A percentile compares a stretch with the other conserved stretches of the same genome.
phyloP scores from a whole-genome alignment of 2,797 vertebrate species.

The Danio albolineatus region DNA sequence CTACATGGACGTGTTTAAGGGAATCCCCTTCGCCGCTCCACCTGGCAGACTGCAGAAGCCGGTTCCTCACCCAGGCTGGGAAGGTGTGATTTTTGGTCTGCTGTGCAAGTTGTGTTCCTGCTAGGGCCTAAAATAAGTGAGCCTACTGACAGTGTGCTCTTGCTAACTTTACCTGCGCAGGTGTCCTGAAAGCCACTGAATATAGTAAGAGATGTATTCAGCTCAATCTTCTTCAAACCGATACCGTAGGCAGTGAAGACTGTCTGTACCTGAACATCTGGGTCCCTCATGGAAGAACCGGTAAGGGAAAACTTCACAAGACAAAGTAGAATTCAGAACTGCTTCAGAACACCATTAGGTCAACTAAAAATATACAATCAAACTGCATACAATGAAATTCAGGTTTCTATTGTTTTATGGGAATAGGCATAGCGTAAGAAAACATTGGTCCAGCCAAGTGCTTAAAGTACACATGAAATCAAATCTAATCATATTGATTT shows the following conservation, averaged over 20 bases:
- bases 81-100: slow-evolving; percentile 80
- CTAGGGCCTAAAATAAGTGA: no score
- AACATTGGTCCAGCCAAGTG: no score
- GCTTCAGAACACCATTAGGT: no score
- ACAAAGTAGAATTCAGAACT: not conserved
- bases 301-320: slow-evolving; percentile 59
- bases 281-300: slow-evolving; percentile 83
- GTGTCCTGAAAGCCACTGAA: slow-evolving; percentile 77
- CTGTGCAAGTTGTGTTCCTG: no score
- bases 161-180: slow-evolving; percentile 69
- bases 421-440: no score
- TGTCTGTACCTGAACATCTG: slow-evolving; percentile 97
- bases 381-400: no score
- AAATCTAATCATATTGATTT: no score
- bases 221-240: slow-evolving; percentile 73
- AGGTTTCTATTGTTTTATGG: no score
- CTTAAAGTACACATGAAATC: no score
- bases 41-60: slow-evolving; percentile 87
- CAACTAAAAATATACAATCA: no score
- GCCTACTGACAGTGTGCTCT: no score
- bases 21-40: slow-evolving; percentile 88
- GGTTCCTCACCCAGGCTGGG: slow-evolving; percentile 87
- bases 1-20: slow-evolving; percentile 88
- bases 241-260: slow-evolving; percentile 82
- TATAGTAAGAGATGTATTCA: slow-evolving; percentile 84